Conservation (phyloP, 2,888 invertebrate species). For the Aphidius colemani region DNA sequence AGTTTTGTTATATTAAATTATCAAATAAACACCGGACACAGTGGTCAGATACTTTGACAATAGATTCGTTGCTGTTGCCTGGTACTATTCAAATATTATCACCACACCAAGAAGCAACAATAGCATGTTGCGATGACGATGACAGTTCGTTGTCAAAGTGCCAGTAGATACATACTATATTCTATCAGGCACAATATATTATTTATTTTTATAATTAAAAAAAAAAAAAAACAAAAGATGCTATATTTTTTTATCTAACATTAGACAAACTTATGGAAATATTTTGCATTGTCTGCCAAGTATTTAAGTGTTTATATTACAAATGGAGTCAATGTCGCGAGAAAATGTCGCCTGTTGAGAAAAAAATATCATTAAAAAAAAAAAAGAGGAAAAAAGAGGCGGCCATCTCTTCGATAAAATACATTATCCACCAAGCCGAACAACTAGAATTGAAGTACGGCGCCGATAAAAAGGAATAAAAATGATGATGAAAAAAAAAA, state of each 20-base stretch:
- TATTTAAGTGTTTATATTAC: constrained; percentile 7
- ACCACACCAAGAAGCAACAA: not conserved
- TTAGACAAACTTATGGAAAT: too few relatives aligned
- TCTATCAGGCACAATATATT: too few relatives aligned
- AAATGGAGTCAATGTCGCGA: constrained; percentile 27
- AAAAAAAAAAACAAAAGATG: too few relatives aligned
- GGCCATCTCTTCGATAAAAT: constrained; percentile 60
- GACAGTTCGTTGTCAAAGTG: too few relatives aligned
- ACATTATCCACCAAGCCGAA: constrained; percentile 52
- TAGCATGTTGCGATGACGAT: constrained; percentile 26
- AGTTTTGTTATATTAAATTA: constrained; percentile 10
- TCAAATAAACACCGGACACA: too few relatives aligned
- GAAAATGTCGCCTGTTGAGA: constrained; percentile 44
- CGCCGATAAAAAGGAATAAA: constrained; percentile 52
- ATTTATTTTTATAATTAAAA: too few relatives aligned
- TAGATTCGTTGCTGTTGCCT: constrained; percentile 4
- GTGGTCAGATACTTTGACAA: not conserved
- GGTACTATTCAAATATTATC: too few relatives aligned
- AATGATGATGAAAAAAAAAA: constrained; percentile 40
- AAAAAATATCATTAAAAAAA: not conserved
- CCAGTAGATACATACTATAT: too few relatives aligned
- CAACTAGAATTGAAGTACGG: constrained; percentile 50
- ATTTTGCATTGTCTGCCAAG: constrained; percentile 3
- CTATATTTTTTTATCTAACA: too few relatives aligned
- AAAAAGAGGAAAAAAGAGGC: constrained; percentile 37